Conservation (phyloP, 92 coral and sea anemone species). For the Pocillopora grandis region DNA sequence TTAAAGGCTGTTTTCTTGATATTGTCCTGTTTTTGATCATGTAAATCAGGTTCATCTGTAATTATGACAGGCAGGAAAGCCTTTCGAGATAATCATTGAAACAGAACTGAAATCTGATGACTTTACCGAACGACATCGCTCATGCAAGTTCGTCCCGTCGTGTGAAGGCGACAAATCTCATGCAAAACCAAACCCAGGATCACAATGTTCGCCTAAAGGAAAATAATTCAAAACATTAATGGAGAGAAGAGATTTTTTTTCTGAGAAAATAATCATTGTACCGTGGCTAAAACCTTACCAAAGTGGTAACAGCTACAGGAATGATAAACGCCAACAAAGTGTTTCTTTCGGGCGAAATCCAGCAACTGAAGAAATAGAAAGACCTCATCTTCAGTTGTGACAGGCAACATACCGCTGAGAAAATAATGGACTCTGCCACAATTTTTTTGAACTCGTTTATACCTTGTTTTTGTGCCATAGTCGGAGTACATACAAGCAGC, state of each 20-base stretch:
- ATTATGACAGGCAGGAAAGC: no score
- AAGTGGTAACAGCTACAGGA: constrained; percentile 70
- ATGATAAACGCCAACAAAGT: constrained; percentile 75
- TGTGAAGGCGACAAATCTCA: constrained; percentile 76
- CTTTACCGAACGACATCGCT: constrained; percentile 60
- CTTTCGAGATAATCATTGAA: no score
- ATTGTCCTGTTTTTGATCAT: no score
- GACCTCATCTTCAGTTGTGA: background rate
- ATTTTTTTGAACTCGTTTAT: background rate
- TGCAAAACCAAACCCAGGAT: constrained; percentile 75
- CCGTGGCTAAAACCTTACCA: constrained; percentile 53
- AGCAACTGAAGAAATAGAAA: constrained; percentile 59
- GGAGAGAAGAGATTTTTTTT: background rate
- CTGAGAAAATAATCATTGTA: background rate
- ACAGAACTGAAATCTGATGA: no score
- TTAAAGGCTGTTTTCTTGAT: no score
- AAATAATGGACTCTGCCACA: background rate
- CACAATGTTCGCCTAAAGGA: constrained; percentile 66
- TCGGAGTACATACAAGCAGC: constrained; percentile 67
- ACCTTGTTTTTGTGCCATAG: constrained; percentile 77
- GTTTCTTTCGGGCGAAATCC: constrained; percentile 76
- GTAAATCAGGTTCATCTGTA: background rate
- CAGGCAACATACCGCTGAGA: background rate
- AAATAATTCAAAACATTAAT: background rate
- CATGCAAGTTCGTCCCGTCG: constrained; percentile 62